Evolutionary conservation across 2,797 vertebrate species (phyloP), one percentile per base, ranked within the genome.

Genomic region (Odontamblyopus lacepedii): DNA sequence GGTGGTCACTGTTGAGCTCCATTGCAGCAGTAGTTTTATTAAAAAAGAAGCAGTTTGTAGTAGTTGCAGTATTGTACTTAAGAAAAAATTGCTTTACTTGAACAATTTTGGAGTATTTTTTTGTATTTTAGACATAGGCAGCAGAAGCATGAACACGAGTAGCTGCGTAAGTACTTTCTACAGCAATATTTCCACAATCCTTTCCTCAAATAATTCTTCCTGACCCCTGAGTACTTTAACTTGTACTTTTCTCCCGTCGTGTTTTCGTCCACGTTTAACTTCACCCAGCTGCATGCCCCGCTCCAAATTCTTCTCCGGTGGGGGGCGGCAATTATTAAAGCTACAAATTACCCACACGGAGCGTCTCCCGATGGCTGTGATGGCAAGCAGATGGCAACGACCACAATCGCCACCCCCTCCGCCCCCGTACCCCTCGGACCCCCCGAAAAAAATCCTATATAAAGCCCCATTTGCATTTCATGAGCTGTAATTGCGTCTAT

Each of bases 381-480:
- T 95, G 86, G 92, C 90, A 92, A 96, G 94, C 97, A 98, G 97
- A 98, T 98, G 97, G 96, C 93, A 84, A 90, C 82, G 18, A 81
- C 90, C 87, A 91, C 81, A 83, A 76, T 16, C 83, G 83, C 30
- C 51, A 70, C 68, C 77, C 76, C 72, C 71, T 70, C 13, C 12
- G 3, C 12, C 41, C 79, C 59, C 69, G 68, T 67, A 76, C 55
- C 73, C 8, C 44, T 23, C 26, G 15, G 64, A 11, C 6, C 26
- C 69, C 67, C 65, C 13, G 6, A 38, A 38, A 38, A 38, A 38
- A 38, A 48, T 73, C 92, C 85, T 88, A 91, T 94, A 94, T 93
- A 95, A 94, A 93, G 90, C 19, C 30, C 71, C 48, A 95, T 98
- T 98, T 97, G 95, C 95, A 97, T 98, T 98, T 97, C 96, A 98